Evolutionary conservation across 2,888 invertebrate species (phyloP).

Genomic region (Nipponacmea schrenckii): DNA sequence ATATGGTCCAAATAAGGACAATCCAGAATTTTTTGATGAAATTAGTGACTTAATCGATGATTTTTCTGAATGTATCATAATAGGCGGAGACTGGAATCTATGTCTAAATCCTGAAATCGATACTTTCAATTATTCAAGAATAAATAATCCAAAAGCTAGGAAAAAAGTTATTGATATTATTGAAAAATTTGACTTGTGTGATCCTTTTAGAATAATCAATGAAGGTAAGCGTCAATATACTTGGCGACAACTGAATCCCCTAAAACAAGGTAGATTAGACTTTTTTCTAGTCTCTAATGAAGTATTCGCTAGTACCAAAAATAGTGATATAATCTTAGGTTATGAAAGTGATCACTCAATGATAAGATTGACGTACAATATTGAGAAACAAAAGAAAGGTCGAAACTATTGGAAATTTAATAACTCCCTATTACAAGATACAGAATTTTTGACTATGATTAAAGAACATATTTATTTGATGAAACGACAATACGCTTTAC

Average conservation of each 20-base stretch:
- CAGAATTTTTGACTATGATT: neutral
- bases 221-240: constrained; percentile 8
- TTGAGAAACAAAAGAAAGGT: neutral
- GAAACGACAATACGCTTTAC: neutral
- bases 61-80: too few species aligned
- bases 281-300: constrained; percentile 18
- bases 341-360: constrained; percentile 14
- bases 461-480: neutral
- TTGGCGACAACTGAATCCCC: constrained; percentile 12
- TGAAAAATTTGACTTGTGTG: constrained; percentile 12
- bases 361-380: constrained; percentile 3
- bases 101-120: too few species aligned
- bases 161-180: constrained; percentile 8
- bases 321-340: constrained; percentile 8
- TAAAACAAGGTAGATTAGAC: constrained; percentile 16
- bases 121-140: too few species aligned
- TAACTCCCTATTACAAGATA: constrained; percentile 13
- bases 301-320: neutral
- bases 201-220: constrained; percentile 9
- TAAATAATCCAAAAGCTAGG: constrained; percentile 19
- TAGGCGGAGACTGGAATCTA: too few species aligned
- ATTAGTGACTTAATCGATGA: too few species aligned
- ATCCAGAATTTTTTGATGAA: too few species aligned
- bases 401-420: too few species aligned
- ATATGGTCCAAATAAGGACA: too few species aligned